Evolutionary conservation across 2,888 invertebrate genomes (phyloP), one percentile per base, ranked within the genome.

Genomic region (Ectemnius lituratus): DNA sequence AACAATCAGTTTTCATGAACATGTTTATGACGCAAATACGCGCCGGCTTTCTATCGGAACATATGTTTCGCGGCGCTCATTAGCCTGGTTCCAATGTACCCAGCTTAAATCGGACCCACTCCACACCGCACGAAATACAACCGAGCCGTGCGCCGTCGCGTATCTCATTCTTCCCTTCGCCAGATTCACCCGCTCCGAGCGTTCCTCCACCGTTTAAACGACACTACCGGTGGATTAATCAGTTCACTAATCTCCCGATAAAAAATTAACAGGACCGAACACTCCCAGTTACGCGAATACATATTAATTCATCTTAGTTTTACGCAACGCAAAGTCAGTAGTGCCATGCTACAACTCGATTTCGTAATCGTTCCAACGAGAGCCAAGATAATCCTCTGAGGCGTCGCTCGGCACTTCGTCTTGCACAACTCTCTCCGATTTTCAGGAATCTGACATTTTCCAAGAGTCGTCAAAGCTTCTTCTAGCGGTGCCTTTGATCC

Each of bases 1-100:
- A 78, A 80, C 82, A 70, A 82, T 83, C 80, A 82, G 83, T 82
- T 82, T 82, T 82, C 83, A 75, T 78, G 78, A 80, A 73, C 79
- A 79, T 76, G 74, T 74, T 78, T 73, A 75, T 82, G 75, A 78
- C 72, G 73, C 79, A 78, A 81, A 78, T 80, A 80, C 75, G 73
- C 67, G 67, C 62, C 66, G 68, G 13, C 28, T 18, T 78, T 73
- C 68, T 64, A 70, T 69, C 56, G 67, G 66, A 72, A 72, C 79
- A 69, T 74, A 73, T 81, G 82, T 76, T 79, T 60, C 73, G 79
- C 67, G 78, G 70, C 58, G 67, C 71, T 79, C 79, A 78, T 70
- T 73, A 81, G 71, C 68, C 74, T 59, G 66, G 62, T 81, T 81
- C 57, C 58, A 73, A 70, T 37, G 23, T 49, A 23, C 16, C 27